These are phyloP conservation scores for Podarcis cretensis DNA, from an alignment of 2,113 vertebrate genomes.

Conservation along the genomic window DNA sequence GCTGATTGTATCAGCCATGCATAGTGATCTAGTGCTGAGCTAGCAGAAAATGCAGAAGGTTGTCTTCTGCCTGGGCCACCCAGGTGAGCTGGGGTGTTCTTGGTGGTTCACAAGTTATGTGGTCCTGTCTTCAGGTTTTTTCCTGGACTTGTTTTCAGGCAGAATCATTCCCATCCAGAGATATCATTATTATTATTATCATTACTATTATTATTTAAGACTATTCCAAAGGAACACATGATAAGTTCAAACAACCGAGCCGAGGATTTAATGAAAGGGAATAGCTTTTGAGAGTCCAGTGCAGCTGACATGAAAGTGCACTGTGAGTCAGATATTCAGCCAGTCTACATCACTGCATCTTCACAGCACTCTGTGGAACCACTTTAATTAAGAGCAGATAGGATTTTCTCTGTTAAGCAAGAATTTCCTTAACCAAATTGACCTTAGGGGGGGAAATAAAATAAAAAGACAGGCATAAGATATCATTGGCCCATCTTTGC, in stretches of 20 bases:
- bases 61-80: not conserved
- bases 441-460: not conserved
- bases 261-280: slow-evolving; percentile 6
- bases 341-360: not conserved
- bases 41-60: not conserved
- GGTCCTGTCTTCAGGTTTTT: not conserved
- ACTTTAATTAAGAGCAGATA: slow-evolving; percentile 3
- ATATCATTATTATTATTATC: not conserved
- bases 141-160: not conserved
- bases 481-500: slow-evolving; percentile 9
- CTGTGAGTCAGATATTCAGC: not conserved
- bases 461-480: slow-evolving; percentile 20
- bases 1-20: not conserved
- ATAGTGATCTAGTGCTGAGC: not conserved
- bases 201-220: slow-evolving; percentile 3
- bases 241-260: not conserved
- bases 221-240: slow-evolving; percentile 19
- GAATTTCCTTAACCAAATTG: slow-evolving; percentile 20
- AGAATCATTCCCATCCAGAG: not conserved
- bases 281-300: not conserved
- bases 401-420: not conserved
- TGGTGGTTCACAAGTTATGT: not conserved
- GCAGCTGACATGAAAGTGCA: not conserved
- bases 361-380: not conserved
- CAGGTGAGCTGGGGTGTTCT: not conserved